These are phyloP conservation scores for Megaustenia siamemsis DNA, from an alignment of 2,888 invertebrate genomes.

Conservation along the genomic window DNA sequence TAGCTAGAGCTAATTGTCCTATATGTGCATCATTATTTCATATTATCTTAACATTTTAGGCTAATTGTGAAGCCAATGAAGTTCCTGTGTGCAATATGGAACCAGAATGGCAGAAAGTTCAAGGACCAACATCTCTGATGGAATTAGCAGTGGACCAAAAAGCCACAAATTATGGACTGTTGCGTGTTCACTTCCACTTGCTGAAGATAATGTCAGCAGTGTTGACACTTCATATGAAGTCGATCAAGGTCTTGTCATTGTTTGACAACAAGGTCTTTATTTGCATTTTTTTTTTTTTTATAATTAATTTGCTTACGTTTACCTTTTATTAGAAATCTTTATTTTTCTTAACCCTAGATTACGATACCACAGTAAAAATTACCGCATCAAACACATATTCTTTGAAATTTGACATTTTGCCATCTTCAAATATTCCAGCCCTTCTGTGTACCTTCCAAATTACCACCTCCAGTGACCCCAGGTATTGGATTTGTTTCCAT, in stretches of 20 bases:
- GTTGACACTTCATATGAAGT: slow-evolving; percentile 87
- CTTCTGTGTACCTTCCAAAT: no score
- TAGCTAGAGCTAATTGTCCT: no score
- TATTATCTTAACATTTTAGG: slow-evolving; percentile 61
- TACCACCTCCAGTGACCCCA: no score
- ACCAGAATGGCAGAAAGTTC: slow-evolving; percentile 76
- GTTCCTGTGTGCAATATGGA: slow-evolving; percentile 79
- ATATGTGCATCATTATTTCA: background rate
- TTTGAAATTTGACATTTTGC: no score
- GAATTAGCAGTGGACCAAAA: slow-evolving; percentile 89
- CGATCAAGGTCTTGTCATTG: slow-evolving; percentile 86
- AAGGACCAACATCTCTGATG: slow-evolving; percentile 83
- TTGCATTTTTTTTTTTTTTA: background rate
- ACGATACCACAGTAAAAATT: no score
- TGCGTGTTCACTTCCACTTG: slow-evolving; percentile 90
- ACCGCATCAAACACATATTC: no score
- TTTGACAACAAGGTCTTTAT: slow-evolving; percentile 86
- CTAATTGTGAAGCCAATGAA: slow-evolving; percentile 79
- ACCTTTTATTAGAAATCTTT: no score
- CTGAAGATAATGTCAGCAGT: slow-evolving; percentile 89
- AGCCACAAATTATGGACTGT: slow-evolving; percentile 87
- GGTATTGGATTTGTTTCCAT: no score
- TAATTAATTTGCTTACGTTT: background rate
- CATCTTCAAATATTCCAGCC: no score
- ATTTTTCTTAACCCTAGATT: no score